These are phyloP conservation scores for Silurus aristotelis DNA, from an alignment of 2,797 vertebrate species.

Conservation along the genomic window DNA sequence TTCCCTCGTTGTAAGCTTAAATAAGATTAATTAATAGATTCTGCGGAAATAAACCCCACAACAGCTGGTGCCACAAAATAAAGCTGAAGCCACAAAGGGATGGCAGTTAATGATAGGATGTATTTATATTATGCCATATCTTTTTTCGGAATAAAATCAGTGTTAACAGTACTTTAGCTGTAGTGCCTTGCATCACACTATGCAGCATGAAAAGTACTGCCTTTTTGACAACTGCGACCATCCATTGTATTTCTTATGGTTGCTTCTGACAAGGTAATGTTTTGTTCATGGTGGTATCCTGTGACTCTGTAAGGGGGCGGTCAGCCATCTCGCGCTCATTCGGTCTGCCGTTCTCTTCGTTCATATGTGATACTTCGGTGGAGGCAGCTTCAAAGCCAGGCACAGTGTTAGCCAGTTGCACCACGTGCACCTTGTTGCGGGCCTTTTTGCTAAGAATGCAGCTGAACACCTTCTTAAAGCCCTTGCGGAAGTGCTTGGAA, in stretches of 20 bases:
- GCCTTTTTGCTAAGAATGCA: constrained; percentile 83
- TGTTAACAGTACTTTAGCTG: not conserved
- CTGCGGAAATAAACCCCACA: not conserved
- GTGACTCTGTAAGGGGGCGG: constrained; percentile 64
- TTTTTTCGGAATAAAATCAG: not conserved
- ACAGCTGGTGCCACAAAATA: not conserved
- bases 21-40: not conserved
- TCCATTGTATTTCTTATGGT: constrained; percentile 53
- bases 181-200: not conserved
- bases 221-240: constrained; percentile 8
- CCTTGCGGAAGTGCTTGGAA: constrained; percentile 89
- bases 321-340: constrained; percentile 74
- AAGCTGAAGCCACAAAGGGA: not conserved
- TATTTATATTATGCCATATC: not conserved
- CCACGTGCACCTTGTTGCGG: constrained; percentile 74
- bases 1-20: no score
- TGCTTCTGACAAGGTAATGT: constrained; percentile 73
- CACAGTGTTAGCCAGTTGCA: constrained; percentile 76
- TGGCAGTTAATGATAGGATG: not conserved
- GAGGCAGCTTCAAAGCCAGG: constrained; percentile 80
- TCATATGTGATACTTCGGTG: constrained; percentile 81
- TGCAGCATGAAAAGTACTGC: constrained; percentile 4
- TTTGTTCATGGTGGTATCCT: constrained; percentile 70
- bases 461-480: constrained; percentile 89
- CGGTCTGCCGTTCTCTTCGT: constrained; percentile 74